Evolutionary conservation across 1,140 invertebrate genomes (phyloP), one percentile per base, ranked within the genome.

Genomic region (Bombus vancouverensis): DNA sequence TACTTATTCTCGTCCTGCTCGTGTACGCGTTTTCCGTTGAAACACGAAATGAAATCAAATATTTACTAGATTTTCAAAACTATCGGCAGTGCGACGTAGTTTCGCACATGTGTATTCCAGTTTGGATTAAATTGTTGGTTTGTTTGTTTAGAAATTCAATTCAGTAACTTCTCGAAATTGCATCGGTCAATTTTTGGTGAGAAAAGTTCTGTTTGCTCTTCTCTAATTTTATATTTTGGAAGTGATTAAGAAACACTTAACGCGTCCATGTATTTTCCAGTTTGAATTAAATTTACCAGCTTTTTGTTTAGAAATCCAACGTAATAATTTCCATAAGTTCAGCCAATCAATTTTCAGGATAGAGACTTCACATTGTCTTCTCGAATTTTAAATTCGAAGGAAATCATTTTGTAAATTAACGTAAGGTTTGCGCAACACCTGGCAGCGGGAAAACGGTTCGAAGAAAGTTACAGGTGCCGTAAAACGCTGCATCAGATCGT

Each of bases 401-500:
- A 22, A 22, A 68, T n/a, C 10, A 62, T 62, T 62, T 68, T 25
- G 3, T 18, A 34, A 68, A 68, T 68, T 68, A 68, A 68, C 8
- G 47, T 8, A 53, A 53, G 18, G 6, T 53, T 53, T 22, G 47
- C 47, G 47, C 18, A 6, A 53, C 47, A 1, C 6, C 18, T 22
- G 18, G 18, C 0, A 37, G 2, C 18, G 6, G 15, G 66, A 10
- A 18, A 18, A 34, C 15, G 1, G 72, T 32, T 65, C 44, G 66
- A 68, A 59, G 18, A 73, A 75, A 70, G 34, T 73, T 53, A 47
- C 42, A 32, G n/a, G 32, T 5, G 28, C 37, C 68, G 57, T 86
- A 71, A 82, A 86, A 47, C 32, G 57, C 18, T 34, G 39, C 6
- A 37, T 28, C 34, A 39, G 65, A 13, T n/a, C 13, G 25, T 66